Evolutionary conservation across 2,797 vertebrate species (phyloP).

Genomic region (Hippocampus kuda): DNA sequence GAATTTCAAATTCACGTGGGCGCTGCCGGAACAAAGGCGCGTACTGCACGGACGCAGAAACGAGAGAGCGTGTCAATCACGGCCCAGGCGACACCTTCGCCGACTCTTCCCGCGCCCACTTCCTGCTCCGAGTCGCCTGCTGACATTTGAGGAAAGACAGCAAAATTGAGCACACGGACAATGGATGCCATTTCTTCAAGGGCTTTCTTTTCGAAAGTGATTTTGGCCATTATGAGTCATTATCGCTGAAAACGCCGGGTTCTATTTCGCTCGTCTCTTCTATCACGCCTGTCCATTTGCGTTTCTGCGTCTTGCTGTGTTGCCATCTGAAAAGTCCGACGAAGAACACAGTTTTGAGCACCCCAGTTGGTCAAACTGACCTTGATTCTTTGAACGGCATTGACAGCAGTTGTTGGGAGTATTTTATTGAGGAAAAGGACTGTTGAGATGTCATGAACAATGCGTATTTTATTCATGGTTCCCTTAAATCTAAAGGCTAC

Average conservation of each 20-base stretch:
- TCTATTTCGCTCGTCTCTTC: not conserved
- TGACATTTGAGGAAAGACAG: constrained; percentile 36
- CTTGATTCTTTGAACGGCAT: no score
- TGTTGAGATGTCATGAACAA: no score
- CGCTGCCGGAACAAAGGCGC: not conserved
- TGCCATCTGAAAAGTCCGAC: no score
- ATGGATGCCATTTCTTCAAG: constrained; percentile 29
- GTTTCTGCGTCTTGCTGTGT: constrained; percentile 2
- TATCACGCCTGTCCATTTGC: not conserved
- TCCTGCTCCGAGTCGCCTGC: constrained; percentile 1
- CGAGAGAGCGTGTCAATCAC: constrained; percentile 3
- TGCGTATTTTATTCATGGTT: no score
- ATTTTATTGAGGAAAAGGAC: no score
- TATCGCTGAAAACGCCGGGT: constrained; percentile 15
- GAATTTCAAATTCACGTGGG: not conserved
- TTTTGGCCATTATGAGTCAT: constrained; percentile 37
- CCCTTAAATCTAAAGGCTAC: no score
- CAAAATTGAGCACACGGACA: constrained; percentile 7
- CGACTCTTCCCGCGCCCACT: constrained; percentile 11
- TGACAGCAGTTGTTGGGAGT: no score
- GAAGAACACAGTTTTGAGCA: not conserved
- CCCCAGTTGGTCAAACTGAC: not conserved
- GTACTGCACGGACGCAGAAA: not conserved
- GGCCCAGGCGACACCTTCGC: not conserved
- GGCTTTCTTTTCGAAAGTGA: constrained; percentile 25